These are phyloP conservation scores for Magallana ariakensis DNA, from an alignment of 1,140 invertebrate species.

Conservation along the genomic window DNA sequence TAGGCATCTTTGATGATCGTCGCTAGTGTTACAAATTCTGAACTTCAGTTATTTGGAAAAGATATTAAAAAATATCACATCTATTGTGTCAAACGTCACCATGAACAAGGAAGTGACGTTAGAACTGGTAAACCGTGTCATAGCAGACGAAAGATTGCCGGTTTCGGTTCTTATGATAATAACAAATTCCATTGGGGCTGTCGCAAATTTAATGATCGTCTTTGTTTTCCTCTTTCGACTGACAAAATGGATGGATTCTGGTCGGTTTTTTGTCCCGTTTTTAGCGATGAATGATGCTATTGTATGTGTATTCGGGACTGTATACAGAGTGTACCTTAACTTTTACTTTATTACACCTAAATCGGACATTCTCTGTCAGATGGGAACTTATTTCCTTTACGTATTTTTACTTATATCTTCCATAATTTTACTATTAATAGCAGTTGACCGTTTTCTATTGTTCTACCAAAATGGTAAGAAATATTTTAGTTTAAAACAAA, in stretches of 20 bases:
- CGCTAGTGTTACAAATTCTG: background rate
- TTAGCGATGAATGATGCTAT: background rate
- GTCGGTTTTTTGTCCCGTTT: conserved; percentile 8
- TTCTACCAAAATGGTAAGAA: background rate
- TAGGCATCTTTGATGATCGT: too few species aligned
- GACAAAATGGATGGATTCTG: background rate
- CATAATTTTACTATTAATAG: conserved; percentile 8
- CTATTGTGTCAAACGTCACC: too few species aligned
- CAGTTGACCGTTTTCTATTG: conserved; percentile 5
- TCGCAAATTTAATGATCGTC: background rate
- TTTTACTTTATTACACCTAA: background rate
- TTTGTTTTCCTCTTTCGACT: background rate
- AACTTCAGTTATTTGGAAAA: background rate
- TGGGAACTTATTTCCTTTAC: background rate
- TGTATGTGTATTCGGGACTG: background rate
- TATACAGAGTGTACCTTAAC: background rate
- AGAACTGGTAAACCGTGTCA: background rate
- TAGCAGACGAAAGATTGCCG: background rate
- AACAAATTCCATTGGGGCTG: background rate
- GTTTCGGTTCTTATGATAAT: background rate
- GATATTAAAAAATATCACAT: background rate
- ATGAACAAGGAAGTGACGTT: background rate
- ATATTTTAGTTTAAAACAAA: background rate
- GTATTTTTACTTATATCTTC: background rate
- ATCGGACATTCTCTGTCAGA: background rate